phyloP scores from a whole-genome alignment of 2,888 invertebrate species.

The Cryptocheilus praepositus region DNA sequence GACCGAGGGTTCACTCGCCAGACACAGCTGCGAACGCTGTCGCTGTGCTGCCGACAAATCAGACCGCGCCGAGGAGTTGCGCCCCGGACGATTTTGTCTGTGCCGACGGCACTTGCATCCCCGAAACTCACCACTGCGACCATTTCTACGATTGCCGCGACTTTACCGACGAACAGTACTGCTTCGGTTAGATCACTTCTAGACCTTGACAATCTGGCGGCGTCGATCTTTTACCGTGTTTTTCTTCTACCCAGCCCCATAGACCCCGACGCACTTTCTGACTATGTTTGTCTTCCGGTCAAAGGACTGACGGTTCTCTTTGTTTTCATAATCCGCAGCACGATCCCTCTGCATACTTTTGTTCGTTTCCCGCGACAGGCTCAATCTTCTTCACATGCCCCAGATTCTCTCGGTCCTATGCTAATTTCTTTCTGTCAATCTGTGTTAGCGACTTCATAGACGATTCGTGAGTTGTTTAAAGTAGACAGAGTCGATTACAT shows the following conservation, averaged over 20 bases:
- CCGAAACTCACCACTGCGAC: conserved; percentile 87
- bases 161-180: conserved; percentile 93
- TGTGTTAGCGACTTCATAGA: conserved; percentile 68
- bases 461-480: conserved; percentile 67
- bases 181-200: conserved; percentile 79
- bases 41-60: conserved; percentile 59
- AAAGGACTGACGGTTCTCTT: not conserved
- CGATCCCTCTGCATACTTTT: not conserved
- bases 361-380: not conserved
- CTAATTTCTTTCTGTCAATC: conserved; percentile 64
- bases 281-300: not conserved
- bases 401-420: conserved; percentile 65
- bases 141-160: conserved; percentile 93
- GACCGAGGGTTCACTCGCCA: conserved; percentile 65
- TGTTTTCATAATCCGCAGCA: too few relatives aligned
- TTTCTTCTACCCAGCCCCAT: not conserved
- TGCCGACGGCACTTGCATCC: conserved; percentile 86
- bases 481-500: conserved; percentile 54
- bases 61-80: conserved; percentile 68
- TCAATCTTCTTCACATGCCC: not conserved
- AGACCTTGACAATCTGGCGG: conserved; percentile 66
- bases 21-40: conserved; percentile 74
- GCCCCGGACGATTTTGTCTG: conserved; percentile 77
- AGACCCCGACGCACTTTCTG: not conserved
- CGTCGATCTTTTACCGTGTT: conserved; percentile 10